These are phyloP conservation scores for Sander lucioperca DNA, from an alignment of 2,113 vertebrate genomes.

Conservation along the genomic window DNA sequence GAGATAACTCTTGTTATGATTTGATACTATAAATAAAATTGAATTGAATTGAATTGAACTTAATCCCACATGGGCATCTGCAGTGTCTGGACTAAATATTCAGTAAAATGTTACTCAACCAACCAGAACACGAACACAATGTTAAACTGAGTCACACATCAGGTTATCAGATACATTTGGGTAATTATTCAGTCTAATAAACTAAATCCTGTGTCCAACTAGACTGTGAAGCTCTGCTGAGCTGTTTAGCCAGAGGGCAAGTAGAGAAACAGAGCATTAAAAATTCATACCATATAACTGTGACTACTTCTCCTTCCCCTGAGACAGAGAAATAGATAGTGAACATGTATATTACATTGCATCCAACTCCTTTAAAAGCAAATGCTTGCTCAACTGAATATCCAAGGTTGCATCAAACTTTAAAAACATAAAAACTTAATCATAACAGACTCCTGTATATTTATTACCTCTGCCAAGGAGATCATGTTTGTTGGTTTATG, in stretches of 20 bases:
- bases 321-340: background rate
- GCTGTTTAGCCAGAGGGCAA: background rate
- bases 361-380: conserved; percentile 2
- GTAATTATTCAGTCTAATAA: background rate
- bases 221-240: background rate
- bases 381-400: background rate
- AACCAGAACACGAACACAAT: background rate
- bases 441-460: too few species aligned
- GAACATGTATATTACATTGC: conserved; percentile 2
- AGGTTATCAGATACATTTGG: background rate
- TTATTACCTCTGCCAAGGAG: too few species aligned
- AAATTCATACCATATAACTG: background rate
- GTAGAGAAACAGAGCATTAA: conserved; percentile 4
- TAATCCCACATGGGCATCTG: too few species aligned
- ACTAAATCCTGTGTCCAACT: background rate
- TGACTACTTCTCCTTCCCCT: background rate
- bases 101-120: background rate
- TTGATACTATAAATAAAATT: too few species aligned
- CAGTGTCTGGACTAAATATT: background rate
- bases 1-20: too few species aligned
- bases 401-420: background rate
- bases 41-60: too few species aligned
- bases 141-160: background rate
- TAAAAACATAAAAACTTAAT: background rate
- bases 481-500: too few species aligned